Evolutionary conservation across 2,113 vertebrate species (phyloP).

Genomic region (Cebidichthys violaceus): DNA sequence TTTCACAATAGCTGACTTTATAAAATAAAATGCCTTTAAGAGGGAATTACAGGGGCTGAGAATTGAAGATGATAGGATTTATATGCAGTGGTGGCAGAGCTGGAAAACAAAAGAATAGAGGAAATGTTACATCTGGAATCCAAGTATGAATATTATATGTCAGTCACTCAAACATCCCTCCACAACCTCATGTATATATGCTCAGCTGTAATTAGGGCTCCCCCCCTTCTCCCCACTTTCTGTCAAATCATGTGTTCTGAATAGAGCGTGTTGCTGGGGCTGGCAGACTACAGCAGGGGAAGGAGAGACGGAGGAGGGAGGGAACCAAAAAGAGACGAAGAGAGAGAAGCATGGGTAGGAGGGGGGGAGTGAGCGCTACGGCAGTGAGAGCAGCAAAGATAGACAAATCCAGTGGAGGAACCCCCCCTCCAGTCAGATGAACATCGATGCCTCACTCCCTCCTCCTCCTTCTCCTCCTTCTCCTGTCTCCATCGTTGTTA

Average conservation of each 20-base stretch:
- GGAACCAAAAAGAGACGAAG: conserved; percentile 21
- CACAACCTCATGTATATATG: conserved; percentile 18
- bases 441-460: conserved; percentile 72
- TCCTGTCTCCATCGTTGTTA: conserved; percentile 65
- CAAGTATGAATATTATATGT: conserved; percentile 28
- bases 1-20: conserved; percentile 55
- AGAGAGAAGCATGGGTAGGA: conserved; percentile 36
- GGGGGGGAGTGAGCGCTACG: conserved; percentile 52
- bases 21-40: conserved; percentile 18
- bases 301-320: conserved; percentile 44
- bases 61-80: conserved; percentile 14
- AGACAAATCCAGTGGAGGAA: conserved; percentile 84
- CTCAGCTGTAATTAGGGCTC: conserved; percentile 71
- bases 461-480: conserved; percentile 55
- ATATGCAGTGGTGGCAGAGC: not conserved
- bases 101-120: conserved; percentile 11
- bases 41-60: conserved; percentile 32
- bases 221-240: conserved; percentile 84
- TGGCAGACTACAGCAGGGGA: conserved; percentile 67
- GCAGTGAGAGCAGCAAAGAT: conserved; percentile 75
- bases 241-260: conserved; percentile 82
- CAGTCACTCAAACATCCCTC: conserved; percentile 22
- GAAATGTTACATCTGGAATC: conserved; percentile 10
- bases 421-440: conserved; percentile 84
- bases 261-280: conserved; percentile 79